These are phyloP conservation scores for Itoplectis maculator DNA, from an alignment of 2,888 invertebrate species.

Conservation along the genomic window DNA sequence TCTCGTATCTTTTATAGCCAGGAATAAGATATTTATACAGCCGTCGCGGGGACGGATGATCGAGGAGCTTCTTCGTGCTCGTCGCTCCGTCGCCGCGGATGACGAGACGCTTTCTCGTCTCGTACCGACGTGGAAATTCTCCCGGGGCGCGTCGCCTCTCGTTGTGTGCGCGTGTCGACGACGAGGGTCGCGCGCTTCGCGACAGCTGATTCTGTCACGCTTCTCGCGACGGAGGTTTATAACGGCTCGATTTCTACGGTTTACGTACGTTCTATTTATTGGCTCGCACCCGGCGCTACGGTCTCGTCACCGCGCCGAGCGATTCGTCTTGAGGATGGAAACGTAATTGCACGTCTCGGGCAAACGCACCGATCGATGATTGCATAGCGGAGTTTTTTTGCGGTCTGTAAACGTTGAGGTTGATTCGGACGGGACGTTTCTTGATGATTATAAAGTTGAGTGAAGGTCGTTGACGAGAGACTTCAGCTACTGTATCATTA, in stretches of 20 bases:
- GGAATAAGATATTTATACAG: constrained; percentile 83
- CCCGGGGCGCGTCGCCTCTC: constrained; percentile 20
- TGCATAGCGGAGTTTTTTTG: neutral
- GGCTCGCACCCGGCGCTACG: constrained; percentile 38
- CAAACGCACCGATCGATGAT: constrained; percentile 25
- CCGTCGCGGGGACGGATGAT: constrained; percentile 80
- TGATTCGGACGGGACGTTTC: neutral
- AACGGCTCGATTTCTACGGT: constrained; percentile 32
- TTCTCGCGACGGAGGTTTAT: constrained; percentile 15
- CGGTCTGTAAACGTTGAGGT: no score
- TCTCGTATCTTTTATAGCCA: constrained; percentile 81
- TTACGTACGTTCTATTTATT: constrained; percentile 58
- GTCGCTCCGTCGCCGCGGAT: constrained; percentile 76
- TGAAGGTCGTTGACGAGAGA: no score
- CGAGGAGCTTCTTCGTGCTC: constrained; percentile 75
- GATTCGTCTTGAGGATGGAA: constrained; percentile 11
- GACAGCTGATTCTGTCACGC: constrained; percentile 62
- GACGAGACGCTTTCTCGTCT: constrained; percentile 77
- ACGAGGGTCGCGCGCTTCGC: constrained; percentile 54
- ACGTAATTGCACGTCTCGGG: constrained; percentile 8
- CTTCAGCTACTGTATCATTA: no score
- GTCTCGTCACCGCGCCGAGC: neutral
- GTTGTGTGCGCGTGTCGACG: neutral
- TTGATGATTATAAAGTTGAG: neutral
- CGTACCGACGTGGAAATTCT: constrained; percentile 58